Percentiles rank a stretch among this genome's conserved stretches.
These are phyloP conservation scores for Rafetus swinhoei DNA, from an alignment of 2,113 vertebrate genomes.

Conservation along the genomic window DNA sequence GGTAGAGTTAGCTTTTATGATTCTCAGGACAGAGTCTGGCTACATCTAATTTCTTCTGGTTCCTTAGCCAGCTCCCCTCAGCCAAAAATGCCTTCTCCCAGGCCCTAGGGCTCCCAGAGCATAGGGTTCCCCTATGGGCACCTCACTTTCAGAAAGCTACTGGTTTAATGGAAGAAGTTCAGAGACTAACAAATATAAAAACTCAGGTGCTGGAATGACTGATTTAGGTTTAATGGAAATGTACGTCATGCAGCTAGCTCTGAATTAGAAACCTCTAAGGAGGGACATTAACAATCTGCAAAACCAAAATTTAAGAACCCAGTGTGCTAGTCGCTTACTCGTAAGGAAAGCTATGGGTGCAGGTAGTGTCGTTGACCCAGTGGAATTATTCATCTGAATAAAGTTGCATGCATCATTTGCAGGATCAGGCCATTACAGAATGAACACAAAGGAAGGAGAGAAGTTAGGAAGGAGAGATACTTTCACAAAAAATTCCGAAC, in stretches of 20 bases:
- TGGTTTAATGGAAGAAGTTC: background rate
- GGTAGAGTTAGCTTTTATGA: background rate
- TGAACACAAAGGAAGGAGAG: background rate
- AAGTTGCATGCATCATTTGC: background rate
- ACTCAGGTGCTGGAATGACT: background rate
- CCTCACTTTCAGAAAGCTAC: background rate
- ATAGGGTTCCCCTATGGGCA: too few species aligned
- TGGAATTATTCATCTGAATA: background rate
- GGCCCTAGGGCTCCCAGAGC: background rate
- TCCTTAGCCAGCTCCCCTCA: too few species aligned
- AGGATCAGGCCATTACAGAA: background rate
- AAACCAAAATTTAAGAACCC: background rate
- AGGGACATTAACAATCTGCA: background rate
- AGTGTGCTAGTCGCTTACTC: background rate
- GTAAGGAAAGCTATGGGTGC: background rate
- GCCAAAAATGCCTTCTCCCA: background rate
- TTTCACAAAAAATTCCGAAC: too few species aligned
- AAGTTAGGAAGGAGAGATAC: too few species aligned
- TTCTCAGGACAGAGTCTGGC: background rate
- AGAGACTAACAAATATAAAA: background rate
- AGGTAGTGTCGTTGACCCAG: background rate
- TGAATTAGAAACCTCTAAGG: background rate
- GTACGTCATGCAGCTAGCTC: background rate
- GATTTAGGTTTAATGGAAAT: background rate
- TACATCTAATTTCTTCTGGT: background rate